Evolutionary conservation across 1,140 invertebrate species (phyloP).

Genomic region (Drosophila hydei): DNA sequence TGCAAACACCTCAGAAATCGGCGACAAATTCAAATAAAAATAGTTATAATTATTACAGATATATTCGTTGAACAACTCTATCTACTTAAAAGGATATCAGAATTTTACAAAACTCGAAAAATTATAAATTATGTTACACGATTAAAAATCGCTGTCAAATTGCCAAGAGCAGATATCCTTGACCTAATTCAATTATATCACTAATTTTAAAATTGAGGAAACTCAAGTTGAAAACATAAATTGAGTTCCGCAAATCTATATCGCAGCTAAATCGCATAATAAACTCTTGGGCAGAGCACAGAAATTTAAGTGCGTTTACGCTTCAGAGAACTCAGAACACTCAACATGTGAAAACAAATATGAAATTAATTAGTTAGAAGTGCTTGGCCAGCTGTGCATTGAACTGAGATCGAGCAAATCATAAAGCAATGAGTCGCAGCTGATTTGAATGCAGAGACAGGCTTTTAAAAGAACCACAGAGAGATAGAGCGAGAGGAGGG

Average conservation of each 20-base stretch:
- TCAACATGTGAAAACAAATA: neutral
- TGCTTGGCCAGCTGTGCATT: slow-evolving; percentile 25
- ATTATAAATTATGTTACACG: slow-evolving; percentile 12
- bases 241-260: neutral
- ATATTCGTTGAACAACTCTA: too few species aligned
- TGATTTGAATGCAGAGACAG: slow-evolving; percentile 7
- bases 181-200: too few species aligned
- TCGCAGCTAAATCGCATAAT: neutral
- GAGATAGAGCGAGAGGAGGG: neutral
- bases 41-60: too few species aligned
- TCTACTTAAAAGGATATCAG: too few species aligned
- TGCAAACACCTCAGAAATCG: too few species aligned
- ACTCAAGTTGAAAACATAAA: too few species aligned
- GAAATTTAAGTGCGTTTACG: neutral
- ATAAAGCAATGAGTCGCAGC: neutral
- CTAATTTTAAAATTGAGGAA: too few species aligned
- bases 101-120: too few species aligned
- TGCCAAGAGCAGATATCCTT: too few species aligned
- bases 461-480: slow-evolving; percentile 24
- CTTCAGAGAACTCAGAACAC: neutral
- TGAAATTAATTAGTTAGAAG: slow-evolving; percentile 33
- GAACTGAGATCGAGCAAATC: slow-evolving; percentile 25
- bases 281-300: too few species aligned
- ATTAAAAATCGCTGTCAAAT: neutral
- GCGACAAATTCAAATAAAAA: too few species aligned